phyloP scores from a whole-genome alignment of 2,888 invertebrate species.

The Selenia dentaria region DNA sequence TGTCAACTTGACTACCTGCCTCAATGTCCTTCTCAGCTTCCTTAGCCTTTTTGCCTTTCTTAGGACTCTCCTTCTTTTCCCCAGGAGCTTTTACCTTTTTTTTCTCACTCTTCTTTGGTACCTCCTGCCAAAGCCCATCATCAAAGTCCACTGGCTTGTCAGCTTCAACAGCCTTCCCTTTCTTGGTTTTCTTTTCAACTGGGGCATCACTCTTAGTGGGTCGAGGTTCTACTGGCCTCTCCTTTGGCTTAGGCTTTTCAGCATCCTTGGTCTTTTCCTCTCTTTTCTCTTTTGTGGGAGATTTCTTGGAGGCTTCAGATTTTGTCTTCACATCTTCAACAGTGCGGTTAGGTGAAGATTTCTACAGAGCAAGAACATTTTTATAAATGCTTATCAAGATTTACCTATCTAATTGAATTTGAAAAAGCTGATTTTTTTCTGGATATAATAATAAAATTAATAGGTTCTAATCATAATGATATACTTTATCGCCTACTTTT shows the following conservation, averaged over 20 bases:
- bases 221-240: conserved; percentile 62
- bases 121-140: conserved; percentile 90
- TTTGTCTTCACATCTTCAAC: conserved; percentile 84
- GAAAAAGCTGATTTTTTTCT: no score
- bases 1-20: conserved; percentile 51
- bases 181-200: conserved; percentile 85
- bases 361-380: conserved; percentile 59
- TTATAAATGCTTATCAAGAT: not conserved
- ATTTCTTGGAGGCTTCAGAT: conserved; percentile 85
- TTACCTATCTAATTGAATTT: no score
- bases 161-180: conserved; percentile 78
- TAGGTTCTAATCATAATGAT: no score
- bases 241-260: conserved; percentile 78
- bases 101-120: conserved; percentile 88
- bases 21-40: conserved; percentile 67
- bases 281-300: conserved; percentile 81
- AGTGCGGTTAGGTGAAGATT: conserved; percentile 87
- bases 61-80: conserved; percentile 81
- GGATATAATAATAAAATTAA: no score
- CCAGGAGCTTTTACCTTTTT: conserved; percentile 87
- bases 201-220: conserved; percentile 69
- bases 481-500: no score
- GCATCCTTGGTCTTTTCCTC: conserved; percentile 82
- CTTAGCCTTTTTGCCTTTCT: conserved; percentile 74
- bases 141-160: conserved; percentile 90